Base-by-base conservation (phyloP, 1,140 invertebrate species). In the Drosophila azteca region DNA sequence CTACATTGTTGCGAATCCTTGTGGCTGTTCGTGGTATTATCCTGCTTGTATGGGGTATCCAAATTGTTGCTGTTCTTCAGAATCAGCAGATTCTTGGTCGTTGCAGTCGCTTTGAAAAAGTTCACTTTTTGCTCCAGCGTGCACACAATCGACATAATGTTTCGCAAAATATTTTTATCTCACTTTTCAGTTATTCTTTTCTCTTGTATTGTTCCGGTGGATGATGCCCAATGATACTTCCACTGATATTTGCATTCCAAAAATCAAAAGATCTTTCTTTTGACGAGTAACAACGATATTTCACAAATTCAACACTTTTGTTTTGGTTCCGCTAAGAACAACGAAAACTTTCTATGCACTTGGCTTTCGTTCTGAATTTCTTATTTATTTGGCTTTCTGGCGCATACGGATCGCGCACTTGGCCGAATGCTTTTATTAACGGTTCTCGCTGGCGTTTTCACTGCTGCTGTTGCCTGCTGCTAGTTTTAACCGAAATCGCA, bases 81-180 rank as follows among this genome's bases (percentile, higher is more conserved):
- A 59, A 87, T 70, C 52, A 90, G 59, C 53, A 89, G 57, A 81
- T 83, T 87, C 52, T 85, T 83, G 24, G 70, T 65, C 39, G 81
- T 72, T 72, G 76, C 81, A 64, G 79, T 62, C 64, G 80, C 79
- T 76, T 90, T 85, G 15, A 87, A 87, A 60, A 89, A 77, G 62
- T 84, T 89, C 74, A 90, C 79, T 72, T 89, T 90, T 45, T 77
- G 81, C 52, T 90, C 81, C 61, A 89, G 70, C 44, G 89, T 90
- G 55, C 84, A 79, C 44, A 90, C 89, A 87, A 90, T 90, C 78
- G 84, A 90, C 89, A 90, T 90, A 90, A 85, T 90, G 72, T 82
- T 71, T 75, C 15, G 6, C n/a, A 20, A 29, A 55, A 39, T 57
- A 41, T 51, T 55, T 51, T 55, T n/a, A 58, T 65, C 52, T 61